phyloP scores from a whole-genome alignment of 2,888 invertebrate genomes.

The Leptothorax acervorum region DNA sequence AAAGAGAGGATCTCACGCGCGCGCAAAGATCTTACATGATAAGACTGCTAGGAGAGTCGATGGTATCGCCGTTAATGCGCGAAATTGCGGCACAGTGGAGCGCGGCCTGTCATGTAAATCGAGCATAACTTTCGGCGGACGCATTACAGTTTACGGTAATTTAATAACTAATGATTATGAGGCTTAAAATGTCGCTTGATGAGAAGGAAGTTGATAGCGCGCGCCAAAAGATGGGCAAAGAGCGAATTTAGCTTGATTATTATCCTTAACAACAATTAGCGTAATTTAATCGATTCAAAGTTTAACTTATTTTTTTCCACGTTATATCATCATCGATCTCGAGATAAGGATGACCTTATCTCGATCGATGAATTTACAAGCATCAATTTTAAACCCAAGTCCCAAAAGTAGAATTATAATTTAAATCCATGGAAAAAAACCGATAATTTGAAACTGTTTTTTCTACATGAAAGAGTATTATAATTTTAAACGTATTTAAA shows the following conservation, averaged over 20 bases:
- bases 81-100: constrained; percentile 23
- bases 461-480: background rate
- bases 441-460: background rate
- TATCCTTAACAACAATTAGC: background rate
- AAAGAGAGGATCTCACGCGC: background rate
- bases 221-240: background rate
- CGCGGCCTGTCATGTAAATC: constrained; percentile 27
- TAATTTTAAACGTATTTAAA: background rate
- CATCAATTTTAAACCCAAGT: background rate
- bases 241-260: background rate
- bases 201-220: background rate
- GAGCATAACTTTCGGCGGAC: background rate
- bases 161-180: constrained; percentile 36
- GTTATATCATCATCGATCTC: background rate
- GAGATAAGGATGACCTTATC: background rate
- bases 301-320: background rate
- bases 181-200: constrained; percentile 14
- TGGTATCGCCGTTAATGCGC: constrained; percentile 43
- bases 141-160: constrained; percentile 9
- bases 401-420: background rate
- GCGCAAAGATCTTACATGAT: constrained; percentile 19
- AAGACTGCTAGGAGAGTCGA: constrained; percentile 39
- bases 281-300: background rate
- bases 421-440: background rate
- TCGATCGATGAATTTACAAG: background rate